Conservation (phyloP, 2,888 invertebrate species). For the Spodoptera exigua region DNA sequence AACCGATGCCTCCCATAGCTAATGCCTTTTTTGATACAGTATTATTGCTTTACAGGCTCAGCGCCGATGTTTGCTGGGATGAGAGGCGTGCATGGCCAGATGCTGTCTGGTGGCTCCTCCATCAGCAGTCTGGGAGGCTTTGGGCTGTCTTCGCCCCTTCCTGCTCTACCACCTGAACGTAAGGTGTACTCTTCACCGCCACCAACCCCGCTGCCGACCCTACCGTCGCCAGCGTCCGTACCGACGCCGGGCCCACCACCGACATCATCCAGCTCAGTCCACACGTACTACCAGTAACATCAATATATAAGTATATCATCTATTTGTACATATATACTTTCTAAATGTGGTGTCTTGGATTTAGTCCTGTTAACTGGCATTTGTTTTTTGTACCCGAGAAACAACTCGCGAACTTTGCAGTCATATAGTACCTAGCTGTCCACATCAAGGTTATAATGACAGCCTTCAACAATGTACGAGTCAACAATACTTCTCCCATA, state of each 20-base stretch:
- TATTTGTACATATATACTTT: too few species aligned
- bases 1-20: conserved; percentile 24
- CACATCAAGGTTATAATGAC: too few species aligned
- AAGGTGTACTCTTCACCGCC: conserved; percentile 89
- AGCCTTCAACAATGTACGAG: too few species aligned
- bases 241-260: conserved; percentile 83
- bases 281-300: conserved; percentile 74
- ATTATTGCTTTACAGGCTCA: conserved; percentile 66
- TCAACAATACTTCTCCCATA: too few species aligned
- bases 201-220: conserved; percentile 87
- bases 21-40: conserved; percentile 28
- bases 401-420: too few species aligned
- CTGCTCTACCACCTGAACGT: conserved; percentile 87
- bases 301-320: too few species aligned
- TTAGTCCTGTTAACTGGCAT: too few species aligned
- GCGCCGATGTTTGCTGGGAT: conserved; percentile 82
- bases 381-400: too few species aligned
- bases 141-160: conserved; percentile 79
- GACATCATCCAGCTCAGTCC: conserved; percentile 72
- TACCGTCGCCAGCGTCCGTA: conserved; percentile 79
- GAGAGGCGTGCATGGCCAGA: conserved; percentile 82
- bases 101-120: conserved; percentile 77
- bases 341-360: too few species aligned
- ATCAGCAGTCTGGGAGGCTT: conserved; percentile 78
- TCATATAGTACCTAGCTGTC: too few species aligned